phyloP scores from a whole-genome alignment of 2,113 vertebrate genomes.

The Oryctolagus cuniculus region mOryCun1.1 NC_091433.1:112390501-112391000 shows the following conservation, averaged over 20 bases:
- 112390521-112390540: conserved; percentile 25
- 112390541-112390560: background rate
- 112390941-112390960: background rate
- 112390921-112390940: background rate
- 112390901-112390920: conserved; percentile 4
- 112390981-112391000: background rate
- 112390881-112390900: conserved; percentile 48
- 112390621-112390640: background rate
- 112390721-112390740: no score
- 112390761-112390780: background rate
- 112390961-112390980: background rate
- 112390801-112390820: conserved; percentile 24
- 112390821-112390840: background rate
- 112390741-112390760: background rate
- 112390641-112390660: background rate
- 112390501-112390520: no score
- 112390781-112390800: background rate
- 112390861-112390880: background rate
- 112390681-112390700: background rate
- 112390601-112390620: background rate
- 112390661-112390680: background rate
- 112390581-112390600: background rate
- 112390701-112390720: background rate
- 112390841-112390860: background rate
- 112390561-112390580: background rate